Evolutionary conservation across 2,797 vertebrate species (phyloP), one percentile per base, ranked within the genome.

Genomic region (Tachyglossus aculeatus): DNA sequence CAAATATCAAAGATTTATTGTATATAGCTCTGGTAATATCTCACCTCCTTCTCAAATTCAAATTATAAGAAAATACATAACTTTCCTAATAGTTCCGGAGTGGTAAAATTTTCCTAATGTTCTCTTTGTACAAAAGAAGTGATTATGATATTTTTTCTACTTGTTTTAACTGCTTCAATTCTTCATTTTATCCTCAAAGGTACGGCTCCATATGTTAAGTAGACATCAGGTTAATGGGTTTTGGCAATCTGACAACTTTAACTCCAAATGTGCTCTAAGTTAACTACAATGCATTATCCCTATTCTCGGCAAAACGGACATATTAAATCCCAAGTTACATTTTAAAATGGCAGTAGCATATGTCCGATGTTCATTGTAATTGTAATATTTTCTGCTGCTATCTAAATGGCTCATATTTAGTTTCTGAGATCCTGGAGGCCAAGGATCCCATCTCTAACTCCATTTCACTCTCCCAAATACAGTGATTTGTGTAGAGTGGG

Each of bases 181-280:
- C 27, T 47, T 74, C 53, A 37, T 73, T 69, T 45, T 74, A 61
- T 40, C 27, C 68, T 56, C 64, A 57, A 9, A 82, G 31, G 43
- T 70, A 4, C 43, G 77, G 62, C 77, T 74, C 38, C 36, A n/a
- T 67, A 25, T 39, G 69, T 68, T 86, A 86, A 62, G 37, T 25
- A 57, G 52, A 36, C 54, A 67, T 71, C 62, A 83, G 38, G 32
- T 78, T 79, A 80, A 86, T 86, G 65, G 44, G 21, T 67, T 82
- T 47, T 32, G 63, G 52, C 80, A 86, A 77, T 65, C 67, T 83
- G 69, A 68, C 84, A 84, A 88, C 78, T 82, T 31, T 41, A 67
- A 22, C 60, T 80, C 53, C 78, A 55, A 75, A 76, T 75, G 57
- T 72, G 9, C 47, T 71, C 71, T 47, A 53, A 22, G 25, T 40